Conservation (phyloP, 2,113 vertebrate genomes). For the Danio rerio region GRCz12tu NC_133192.1:30596501-30597000, state of each 20-base stretch:
- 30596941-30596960: constrained; percentile 94
- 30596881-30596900: constrained; percentile 84
- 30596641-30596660: neutral
- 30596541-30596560: neutral
- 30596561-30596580: neutral
- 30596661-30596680: neutral
- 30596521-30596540: too few relatives aligned
- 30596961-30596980: constrained; percentile 91
- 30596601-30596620: neutral
- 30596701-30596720: neutral
- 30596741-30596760: constrained; percentile 19
- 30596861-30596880: constrained; percentile 82
- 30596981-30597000: constrained; percentile 84
- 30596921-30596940: constrained; percentile 87
- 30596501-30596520: too few relatives aligned
- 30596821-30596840: constrained; percentile 88
- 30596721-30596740: constrained; percentile 16
- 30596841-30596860: constrained; percentile 82
- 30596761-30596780: constrained; percentile 1
- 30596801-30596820: constrained; percentile 77
- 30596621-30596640: neutral
- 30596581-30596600: neutral
- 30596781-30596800: constrained; percentile 30
- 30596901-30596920: constrained; percentile 90
- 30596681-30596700: neutral